A percentile compares a stretch with the other conserved stretches of the same genome.
phyloP scores from a whole-genome alignment of 2,113 vertebrate genomes.

The Bothrops jararaca region DNA sequence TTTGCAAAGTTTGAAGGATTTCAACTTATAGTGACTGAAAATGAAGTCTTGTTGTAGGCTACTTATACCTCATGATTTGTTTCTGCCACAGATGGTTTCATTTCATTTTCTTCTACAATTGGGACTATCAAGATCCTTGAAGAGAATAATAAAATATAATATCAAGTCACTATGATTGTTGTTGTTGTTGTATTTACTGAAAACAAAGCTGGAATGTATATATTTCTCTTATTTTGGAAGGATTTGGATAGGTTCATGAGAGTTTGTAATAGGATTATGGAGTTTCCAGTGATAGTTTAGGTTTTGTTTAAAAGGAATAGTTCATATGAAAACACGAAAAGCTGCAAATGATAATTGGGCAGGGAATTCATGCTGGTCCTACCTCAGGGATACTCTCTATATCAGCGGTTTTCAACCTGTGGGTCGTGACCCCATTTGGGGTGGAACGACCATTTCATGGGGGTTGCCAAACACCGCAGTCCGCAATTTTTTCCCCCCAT shows the following conservation, averaged over 20 bases:
- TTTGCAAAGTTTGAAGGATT: background rate
- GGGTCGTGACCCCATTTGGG: no score
- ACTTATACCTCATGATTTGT: background rate
- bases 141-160: no score
- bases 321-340: background rate
- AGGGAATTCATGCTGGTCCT: background rate
- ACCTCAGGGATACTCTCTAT: background rate
- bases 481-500: no score
- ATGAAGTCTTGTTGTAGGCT: background rate
- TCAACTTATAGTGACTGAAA: background rate
- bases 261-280: background rate
- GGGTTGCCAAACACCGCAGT: no score
- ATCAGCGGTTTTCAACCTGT: no score
- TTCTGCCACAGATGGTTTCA: background rate
- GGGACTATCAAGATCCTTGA: background rate
- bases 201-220: background rate
- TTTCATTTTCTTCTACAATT: background rate
- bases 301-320: background rate
- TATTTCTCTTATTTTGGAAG: background rate
- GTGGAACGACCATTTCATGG: no score
- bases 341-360: background rate
- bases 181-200: background rate
- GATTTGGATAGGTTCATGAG: background rate
- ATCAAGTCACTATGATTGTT: background rate
- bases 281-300: background rate